A percentile compares a stretch with the other conserved stretches of the same genome.
Evolutionary conservation across 2,113 vertebrate genomes (phyloP).

Genomic region (Oceanites oceanicus): DNA sequence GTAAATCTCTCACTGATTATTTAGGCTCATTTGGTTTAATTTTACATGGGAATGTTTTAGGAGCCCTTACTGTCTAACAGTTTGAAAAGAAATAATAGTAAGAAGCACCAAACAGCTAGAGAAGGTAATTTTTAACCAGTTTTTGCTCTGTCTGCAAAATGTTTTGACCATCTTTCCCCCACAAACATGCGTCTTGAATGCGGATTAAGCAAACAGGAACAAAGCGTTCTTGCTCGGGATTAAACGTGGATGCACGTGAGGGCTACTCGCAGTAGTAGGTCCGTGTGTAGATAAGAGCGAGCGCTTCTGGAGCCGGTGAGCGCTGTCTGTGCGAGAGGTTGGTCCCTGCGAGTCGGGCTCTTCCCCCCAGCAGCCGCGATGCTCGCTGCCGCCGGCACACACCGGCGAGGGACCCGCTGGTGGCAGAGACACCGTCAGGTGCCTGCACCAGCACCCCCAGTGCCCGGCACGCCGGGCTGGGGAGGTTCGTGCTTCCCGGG

Average conservation of each 20-base stretch:
- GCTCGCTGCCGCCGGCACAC: neutral
- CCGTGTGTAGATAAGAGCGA: neutral
- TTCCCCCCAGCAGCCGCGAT: neutral
- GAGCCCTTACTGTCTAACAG: neutral
- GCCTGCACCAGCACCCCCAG: neutral
- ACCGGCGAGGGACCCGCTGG: neutral
- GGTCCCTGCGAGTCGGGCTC: neutral
- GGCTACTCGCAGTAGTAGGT: too few species aligned
- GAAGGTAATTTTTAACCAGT: neutral
- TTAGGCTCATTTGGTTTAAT: neutral
- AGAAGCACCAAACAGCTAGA: neutral
- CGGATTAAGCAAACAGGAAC: neutral
- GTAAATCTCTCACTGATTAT: accelerated
- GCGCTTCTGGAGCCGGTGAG: neutral
- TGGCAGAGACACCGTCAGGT: too few species aligned
- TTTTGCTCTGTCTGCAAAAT: neutral
- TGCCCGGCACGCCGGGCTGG: accelerated
- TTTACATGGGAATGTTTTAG: neutral
- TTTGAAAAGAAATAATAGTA: neutral
- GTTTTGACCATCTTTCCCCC: neutral
- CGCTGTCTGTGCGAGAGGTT: neutral
- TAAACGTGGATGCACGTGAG: neutral
- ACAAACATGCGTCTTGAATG: too few species aligned
- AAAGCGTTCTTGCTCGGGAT: neutral
- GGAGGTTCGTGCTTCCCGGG: neutral